Conservation (phyloP, 1,140 invertebrate species). For the Scylla paramamosain region DNA sequence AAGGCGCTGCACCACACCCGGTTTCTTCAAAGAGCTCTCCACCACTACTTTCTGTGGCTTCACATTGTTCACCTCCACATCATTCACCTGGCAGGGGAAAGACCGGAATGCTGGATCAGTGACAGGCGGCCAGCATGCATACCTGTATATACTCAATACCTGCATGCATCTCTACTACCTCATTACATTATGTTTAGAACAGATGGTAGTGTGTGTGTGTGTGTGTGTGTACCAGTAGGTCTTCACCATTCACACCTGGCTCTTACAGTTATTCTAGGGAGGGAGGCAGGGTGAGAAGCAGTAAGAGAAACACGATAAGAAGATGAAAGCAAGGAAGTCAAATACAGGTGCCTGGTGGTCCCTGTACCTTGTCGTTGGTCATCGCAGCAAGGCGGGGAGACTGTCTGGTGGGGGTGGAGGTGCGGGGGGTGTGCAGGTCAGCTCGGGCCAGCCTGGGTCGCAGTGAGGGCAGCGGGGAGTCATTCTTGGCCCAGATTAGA, state of each 20-base stretch:
- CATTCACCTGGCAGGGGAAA: not conserved
- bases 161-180: not conserved
- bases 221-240: not conserved
- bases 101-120: not conserved
- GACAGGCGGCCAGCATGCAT: not conserved
- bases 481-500: slow-evolving; percentile 25
- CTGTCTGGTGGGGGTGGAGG: slow-evolving; percentile 60
- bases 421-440: slow-evolving; percentile 53
- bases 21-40: not conserved
- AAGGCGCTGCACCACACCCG: not conserved
- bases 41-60: not conserved
- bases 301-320: no score
- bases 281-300: no score
- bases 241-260: no score
- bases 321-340: no score
- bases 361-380: not conserved
- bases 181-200: not conserved
- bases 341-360: no score
- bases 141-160: not conserved
- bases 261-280: no score
- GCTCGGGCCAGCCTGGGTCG: slow-evolving; percentile 34
- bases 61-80: slow-evolving; percentile 50
- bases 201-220: not conserved
- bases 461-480: not conserved
- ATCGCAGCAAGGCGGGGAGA: not conserved